Conservation (phyloP, 2,797 vertebrate species). For the Notoglanidium macrostoma region DNA sequence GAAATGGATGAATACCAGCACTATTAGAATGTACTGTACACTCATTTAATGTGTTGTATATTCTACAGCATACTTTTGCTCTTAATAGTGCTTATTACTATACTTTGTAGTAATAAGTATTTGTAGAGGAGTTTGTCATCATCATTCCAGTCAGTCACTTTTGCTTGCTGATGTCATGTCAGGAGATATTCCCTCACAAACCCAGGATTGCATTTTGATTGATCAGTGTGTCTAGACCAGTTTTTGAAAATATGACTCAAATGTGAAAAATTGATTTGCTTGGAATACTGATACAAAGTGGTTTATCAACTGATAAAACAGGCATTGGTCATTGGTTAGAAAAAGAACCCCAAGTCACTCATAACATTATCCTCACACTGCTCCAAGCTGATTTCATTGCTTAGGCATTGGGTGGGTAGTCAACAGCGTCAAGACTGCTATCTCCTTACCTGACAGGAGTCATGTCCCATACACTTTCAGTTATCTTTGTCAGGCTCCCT, state of each 20-base stretch:
- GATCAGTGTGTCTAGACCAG: slow-evolving; percentile 6
- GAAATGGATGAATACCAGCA: not conserved
- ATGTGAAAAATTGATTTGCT: not conserved
- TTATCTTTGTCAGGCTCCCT: slow-evolving; percentile 17
- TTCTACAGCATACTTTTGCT: not conserved
- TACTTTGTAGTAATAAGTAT: not conserved
- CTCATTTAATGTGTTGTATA: not conserved
- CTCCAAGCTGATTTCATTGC: not conserved
- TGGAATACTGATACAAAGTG: not conserved
- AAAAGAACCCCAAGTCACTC: not conserved
- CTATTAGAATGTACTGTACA: not conserved
- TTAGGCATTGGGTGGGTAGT: not conserved
- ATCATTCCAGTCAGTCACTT: not conserved
- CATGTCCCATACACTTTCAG: not conserved
- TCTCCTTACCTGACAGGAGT: slow-evolving; percentile 3
- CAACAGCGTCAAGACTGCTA: not conserved
- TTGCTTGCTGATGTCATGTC: not conserved
- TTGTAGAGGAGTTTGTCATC: not conserved
- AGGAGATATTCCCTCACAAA: slow-evolving; percentile 6
- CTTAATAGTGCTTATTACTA: not conserved
- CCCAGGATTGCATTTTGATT: slow-evolving; percentile 5
- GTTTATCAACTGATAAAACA: not conserved
- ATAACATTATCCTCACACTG: not conserved
- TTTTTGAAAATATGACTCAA: slow-evolving; percentile 19
- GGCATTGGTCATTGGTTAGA: not conserved